Percentiles rank a stretch among this genome's conserved stretches.
These are phyloP conservation scores for Phainopepla nitens DNA, from an alignment of 2,113 vertebrate genomes.

Conservation along the genomic window DNA sequence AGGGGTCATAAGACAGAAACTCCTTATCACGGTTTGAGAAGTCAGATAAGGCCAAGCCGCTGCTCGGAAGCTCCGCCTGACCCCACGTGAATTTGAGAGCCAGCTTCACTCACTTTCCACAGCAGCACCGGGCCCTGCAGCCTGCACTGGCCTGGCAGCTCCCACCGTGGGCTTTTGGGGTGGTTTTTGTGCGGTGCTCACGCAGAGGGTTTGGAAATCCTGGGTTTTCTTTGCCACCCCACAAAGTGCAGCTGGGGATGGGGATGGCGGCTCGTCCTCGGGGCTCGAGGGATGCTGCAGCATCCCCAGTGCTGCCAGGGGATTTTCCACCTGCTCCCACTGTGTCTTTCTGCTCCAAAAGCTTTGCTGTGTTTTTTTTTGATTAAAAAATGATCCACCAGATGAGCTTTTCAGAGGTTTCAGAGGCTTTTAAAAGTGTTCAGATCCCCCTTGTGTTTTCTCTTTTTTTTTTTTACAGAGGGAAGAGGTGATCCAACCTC, in stretches of 20 bases:
- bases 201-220: not conserved
- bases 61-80: not conserved
- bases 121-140: not conserved
- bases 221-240: not conserved
- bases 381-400: not conserved
- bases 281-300: not conserved
- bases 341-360: fast-evolving
- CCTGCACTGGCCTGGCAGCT: fast-evolving
- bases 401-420: not conserved
- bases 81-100: not conserved
- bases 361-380: not conserved
- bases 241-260: fast-evolving
- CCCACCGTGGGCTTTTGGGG: fast-evolving
- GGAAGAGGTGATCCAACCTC: not conserved
- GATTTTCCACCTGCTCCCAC: fast-evolving
- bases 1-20: not conserved
- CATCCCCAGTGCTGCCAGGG: not conserved
- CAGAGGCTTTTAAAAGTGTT: not conserved
- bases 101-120: not conserved
- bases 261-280: fast-evolving
- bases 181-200: not conserved
- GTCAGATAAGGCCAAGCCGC: not conserved
- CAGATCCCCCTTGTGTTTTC: not conserved
- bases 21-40: not conserved
- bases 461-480: too few relatives aligned